Evolutionary conservation across 2,113 vertebrate species (phyloP), one percentile per base, ranked within the genome.

Genomic region (Oriolus oriolus): DNA sequence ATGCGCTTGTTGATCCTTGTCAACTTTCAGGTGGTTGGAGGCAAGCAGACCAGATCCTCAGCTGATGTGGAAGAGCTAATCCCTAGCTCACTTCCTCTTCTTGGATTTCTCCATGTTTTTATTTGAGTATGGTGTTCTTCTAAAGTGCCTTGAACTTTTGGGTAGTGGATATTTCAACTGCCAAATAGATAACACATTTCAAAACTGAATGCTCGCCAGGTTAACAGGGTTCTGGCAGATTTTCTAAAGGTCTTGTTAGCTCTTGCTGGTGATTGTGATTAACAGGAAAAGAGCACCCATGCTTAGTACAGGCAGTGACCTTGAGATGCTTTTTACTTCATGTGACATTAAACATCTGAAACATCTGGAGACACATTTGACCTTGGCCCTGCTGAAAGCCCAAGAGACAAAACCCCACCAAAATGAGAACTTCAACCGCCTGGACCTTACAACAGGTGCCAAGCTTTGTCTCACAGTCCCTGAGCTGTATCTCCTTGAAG

Each of bases 331-430:
- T 53, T 44, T 77, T 41, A 17, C 18, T 53, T 66, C 45, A 7
- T 2, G 4, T 65, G 28, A 59, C 70, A 73, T 41, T 31, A n/a
- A 83, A 69, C 22, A 22, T 37, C 31, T 52, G 37, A 44, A 42
- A 52, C 11, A 4, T 53, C 56, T 61, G 35, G 47, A 59, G 39
- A 47, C 0, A 0, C 8, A 30, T 88, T 45, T 65, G 42, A 41
- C 8, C 33, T 49, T 66, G n/a, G 13, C 35, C 4, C 4, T 37
- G 5, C 10, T 64, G 44, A 52, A 73, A 86, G 31, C 31, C 37
- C 20, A 27, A 44, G 57, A 49, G 45, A 33, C 16, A n/a, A 87
- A 85, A 3, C 2, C 24, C 10, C 30, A 45, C 39, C 19, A 54
- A 71, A 90, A 53, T 11, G 4, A 47, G 45, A 89, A 45, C 24